Evolutionary conservation across 2,888 invertebrate genomes (phyloP).

Genomic region (Hydrotaea diabolus): DNA sequence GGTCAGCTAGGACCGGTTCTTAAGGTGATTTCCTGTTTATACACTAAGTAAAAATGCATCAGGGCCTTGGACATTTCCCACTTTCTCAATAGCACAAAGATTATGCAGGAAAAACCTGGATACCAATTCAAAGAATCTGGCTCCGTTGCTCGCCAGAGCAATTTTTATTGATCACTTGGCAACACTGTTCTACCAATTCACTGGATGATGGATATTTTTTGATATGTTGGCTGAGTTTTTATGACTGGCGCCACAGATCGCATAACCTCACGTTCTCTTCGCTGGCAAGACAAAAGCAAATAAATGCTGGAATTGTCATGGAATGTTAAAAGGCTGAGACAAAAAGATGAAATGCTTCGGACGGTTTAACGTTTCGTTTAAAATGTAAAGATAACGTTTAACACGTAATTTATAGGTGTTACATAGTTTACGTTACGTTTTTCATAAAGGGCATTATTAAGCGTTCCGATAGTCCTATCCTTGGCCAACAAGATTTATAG

Average conservation of each 20-base stretch:
- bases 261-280: slow-evolving; percentile 15
- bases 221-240: no score
- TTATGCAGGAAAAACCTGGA: no score
- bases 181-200: slow-evolving; percentile 1
- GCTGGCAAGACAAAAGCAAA: slow-evolving; percentile 8
- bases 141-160: no score
- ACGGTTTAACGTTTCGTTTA: slow-evolving; percentile 3
- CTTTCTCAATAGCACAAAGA: no score
- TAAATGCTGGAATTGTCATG: slow-evolving; percentile 30
- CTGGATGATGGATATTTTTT: not conserved
- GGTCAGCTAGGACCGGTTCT: no score
- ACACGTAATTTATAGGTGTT: slow-evolving; percentile 64
- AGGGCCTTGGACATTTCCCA: no score
- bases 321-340: slow-evolving; percentile 37
- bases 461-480: slow-evolving; percentile 13
- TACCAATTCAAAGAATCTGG: no score
- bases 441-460: slow-evolving; percentile 27
- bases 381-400: slow-evolving; percentile 49
- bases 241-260: slow-evolving; percentile 53
- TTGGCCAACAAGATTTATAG: slow-evolving; percentile 60
- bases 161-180: slow-evolving; percentile 32
- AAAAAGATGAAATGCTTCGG: slow-evolving; percentile 44
- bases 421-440: slow-evolving; percentile 60
- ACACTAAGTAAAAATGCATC: no score
- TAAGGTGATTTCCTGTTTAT: no score